Percentiles rank a stretch among this genome's conserved stretches.
Evolutionary conservation across 2,797 vertebrate species (phyloP).

Genomic region (Artibeus jamaicensis): DNA sequence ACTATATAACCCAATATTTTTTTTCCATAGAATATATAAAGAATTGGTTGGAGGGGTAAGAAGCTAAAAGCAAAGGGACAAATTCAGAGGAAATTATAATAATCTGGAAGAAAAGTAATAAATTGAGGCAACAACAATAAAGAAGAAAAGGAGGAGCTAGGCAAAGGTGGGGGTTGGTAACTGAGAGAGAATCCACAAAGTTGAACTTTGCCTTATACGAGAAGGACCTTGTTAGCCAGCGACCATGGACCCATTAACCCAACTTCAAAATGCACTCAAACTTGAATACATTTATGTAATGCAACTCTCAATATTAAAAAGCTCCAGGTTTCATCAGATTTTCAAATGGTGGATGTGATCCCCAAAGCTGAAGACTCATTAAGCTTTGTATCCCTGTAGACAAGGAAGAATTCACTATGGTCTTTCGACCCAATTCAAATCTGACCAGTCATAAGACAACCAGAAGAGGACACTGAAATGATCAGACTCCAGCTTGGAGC

Average conservation of each 20-base stretch:
- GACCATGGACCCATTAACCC: background rate
- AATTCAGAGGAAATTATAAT: slow-evolving; percentile 19
- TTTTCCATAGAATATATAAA: background rate
- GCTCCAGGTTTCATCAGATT: background rate
- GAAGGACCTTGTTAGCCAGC: background rate
- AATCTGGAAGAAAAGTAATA: background rate
- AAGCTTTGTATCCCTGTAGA: background rate
- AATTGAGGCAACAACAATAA: background rate
- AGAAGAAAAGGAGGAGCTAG: background rate
- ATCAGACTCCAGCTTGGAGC: background rate
- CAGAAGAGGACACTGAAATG: background rate
- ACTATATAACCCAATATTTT: background rate
- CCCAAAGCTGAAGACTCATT: background rate
- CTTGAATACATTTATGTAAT: background rate
- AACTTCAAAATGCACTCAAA: background rate
- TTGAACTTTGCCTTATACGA: background rate
- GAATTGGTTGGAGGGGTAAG: background rate
- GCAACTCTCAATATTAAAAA: background rate
- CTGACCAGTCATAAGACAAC: background rate
- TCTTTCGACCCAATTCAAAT: background rate
- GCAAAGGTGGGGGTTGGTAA: background rate
- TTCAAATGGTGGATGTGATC: background rate
- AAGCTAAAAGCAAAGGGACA: slow-evolving; percentile 1
- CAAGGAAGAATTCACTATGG: background rate
- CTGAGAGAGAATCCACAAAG: background rate